Evolutionary conservation across 2,888 invertebrate species (phyloP).

Genomic region (Palloptera scutellata): DNA sequence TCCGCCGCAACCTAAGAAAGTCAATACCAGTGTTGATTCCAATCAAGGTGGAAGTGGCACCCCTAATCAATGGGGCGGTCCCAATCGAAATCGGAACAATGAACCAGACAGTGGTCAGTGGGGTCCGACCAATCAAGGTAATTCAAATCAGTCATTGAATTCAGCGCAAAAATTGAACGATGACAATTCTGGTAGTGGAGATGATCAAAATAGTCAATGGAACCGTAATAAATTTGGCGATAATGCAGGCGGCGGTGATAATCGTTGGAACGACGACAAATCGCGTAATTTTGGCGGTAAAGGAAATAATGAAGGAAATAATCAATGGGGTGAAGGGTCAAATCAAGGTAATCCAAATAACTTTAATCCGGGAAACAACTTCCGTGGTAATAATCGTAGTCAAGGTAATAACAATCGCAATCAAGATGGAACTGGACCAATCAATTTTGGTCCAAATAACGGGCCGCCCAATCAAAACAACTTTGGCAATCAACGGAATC

Average conservation of each 20-base stretch:
- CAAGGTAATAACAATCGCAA: slow-evolving; percentile 20
- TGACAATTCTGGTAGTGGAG: neutral
- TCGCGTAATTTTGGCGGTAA: slow-evolving; percentile 22
- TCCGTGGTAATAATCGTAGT: slow-evolving; percentile 6
- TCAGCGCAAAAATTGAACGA: neutral
- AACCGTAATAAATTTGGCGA: slow-evolving; percentile 25
- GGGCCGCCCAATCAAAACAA: slow-evolving; percentile 17
- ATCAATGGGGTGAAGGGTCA: slow-evolving; percentile 28
- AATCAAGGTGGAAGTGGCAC: slow-evolving; percentile 14
- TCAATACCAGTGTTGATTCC: slow-evolving; percentile 5
- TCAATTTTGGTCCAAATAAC: slow-evolving; percentile 18
- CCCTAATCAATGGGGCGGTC: slow-evolving; percentile 1
- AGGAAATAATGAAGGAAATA: slow-evolving; percentile 23
- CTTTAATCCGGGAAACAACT: slow-evolving; percentile 16
- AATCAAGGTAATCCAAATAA: slow-evolving; percentile 33
- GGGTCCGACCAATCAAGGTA: neutral
- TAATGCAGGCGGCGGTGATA: slow-evolving; percentile 16
- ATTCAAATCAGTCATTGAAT: slow-evolving; percentile 17
- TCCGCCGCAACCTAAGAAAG: slow-evolving; percentile 4
- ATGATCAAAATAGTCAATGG: slow-evolving; percentile 20
- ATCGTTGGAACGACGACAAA: slow-evolving; percentile 27
- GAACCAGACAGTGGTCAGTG: slow-evolving; percentile 18
- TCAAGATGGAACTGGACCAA: slow-evolving; percentile 16
- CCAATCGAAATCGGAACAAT: slow-evolving; percentile 12
- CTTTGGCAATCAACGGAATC: slow-evolving; percentile 13